Base-by-base conservation (phyloP, 1,140 invertebrate genomes). In the Drosophila ogumai region DNA sequence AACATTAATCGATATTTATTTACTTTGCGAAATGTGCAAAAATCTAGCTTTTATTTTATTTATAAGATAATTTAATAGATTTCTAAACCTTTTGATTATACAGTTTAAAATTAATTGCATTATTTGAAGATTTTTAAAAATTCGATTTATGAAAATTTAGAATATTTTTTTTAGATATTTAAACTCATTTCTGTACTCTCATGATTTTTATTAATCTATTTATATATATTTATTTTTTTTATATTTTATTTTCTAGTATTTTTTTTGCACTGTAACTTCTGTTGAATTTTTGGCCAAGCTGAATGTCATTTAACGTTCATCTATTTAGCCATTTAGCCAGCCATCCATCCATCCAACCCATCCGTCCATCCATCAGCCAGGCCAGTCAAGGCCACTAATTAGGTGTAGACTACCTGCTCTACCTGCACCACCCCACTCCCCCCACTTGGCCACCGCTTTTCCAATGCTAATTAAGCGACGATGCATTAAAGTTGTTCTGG, bases 381-480 rank as follows among this genome's bases (percentile, higher is more conserved):
- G 55, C 59, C 66, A 87, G 79, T 84, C 84, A 74, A 82, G 84
- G 84, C 81, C 75, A 88, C 85, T 88, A 88, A 88, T 88, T 88
- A 88, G 85, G 68, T 73, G 69, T 41, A 72, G 55, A 36, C 32
- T 59, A 32, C 56, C 61, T 65, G 52, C 61, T 34, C 28, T 19
- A 17, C 5, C 80, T 43, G 41, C 55, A 25, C 12, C 41, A 40
- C 52, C 31, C 13, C 32, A 15, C 3, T 8, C 3, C 49, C 46
- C 60, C 66, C n/a, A n/a, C n/a, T n/a, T n/a, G n/a, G n/a, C 13
- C 55, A 6, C 17, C 15, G 34, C 63, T 77, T 73, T 76, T 67
- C 43, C 79, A 47, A 78, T 86, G 84, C 84, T 88, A 88, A 88
- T 88, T 88, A 88, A 88, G 84, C 84, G 84, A 74, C 84, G 58